Evolutionary conservation across 2,113 vertebrate species (phyloP).

Genomic region (Cephalophus harveyi): DNA sequence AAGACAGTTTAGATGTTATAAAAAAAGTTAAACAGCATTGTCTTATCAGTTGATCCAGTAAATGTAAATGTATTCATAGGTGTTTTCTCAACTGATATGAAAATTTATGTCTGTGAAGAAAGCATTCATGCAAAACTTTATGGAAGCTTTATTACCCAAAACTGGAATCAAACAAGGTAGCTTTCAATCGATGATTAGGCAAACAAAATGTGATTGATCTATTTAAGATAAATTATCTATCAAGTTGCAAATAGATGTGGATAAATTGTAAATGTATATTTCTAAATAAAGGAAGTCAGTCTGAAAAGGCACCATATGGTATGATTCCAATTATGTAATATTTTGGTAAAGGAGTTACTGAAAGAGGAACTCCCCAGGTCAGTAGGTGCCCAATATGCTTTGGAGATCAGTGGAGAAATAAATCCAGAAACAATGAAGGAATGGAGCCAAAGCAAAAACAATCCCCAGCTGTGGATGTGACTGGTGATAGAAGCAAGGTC

Average conservation of each 20-base stretch:
- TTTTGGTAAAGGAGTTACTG: neutral
- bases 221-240: neutral
- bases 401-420: too few relatives aligned
- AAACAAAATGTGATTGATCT: neutral
- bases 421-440: too few relatives aligned
- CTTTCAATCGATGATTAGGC: neutral
- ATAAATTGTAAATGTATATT: fast-evolving
- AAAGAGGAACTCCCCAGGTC: too few relatives aligned
- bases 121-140: neutral
- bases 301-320: neutral
- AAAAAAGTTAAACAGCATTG: too few relatives aligned
- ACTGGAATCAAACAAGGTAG: neutral
- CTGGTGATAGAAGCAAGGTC: too few relatives aligned
- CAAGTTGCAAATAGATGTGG: neutral
- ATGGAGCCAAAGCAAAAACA: too few relatives aligned
- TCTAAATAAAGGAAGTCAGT: neutral
- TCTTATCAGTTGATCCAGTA: neutral
- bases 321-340: neutral
- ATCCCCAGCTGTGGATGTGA: too few relatives aligned
- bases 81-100: neutral
- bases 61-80: neutral
- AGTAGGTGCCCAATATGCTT: too few relatives aligned
- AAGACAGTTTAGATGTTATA: neutral
- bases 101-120: neutral
- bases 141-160: neutral